Base-by-base conservation (phyloP, 2,797 vertebrate species). In the Gouania willdenowi region DNA sequence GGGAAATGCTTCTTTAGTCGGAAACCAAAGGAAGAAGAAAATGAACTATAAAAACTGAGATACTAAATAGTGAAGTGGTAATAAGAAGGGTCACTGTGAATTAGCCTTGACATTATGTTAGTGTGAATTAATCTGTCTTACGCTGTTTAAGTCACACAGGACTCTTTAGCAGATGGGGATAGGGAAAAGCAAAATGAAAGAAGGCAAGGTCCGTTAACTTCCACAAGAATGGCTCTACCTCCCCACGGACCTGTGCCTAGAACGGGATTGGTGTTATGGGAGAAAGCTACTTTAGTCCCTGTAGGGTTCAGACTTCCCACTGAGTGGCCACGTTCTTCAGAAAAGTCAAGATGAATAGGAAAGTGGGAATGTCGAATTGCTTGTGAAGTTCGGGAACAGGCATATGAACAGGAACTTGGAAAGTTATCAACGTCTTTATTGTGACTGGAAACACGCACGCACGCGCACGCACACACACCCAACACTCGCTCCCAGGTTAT, bases 321-420 rank as follows among this genome's bases (percentile, higher is more conserved):
- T 49, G 81, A 84, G 84, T 73, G 75, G 78, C 83, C 71, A 73
- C 82, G 83, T 79, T 83, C 70, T 79, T 82, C 58, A 68, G 85
- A 84, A 88, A 89, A 89, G 88, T 87, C 75, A 84, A 74, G 71
- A 75, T 52, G 76, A 79, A 83, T 79, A 82, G 79, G 74, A 75
- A 84, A 78, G 79, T 60, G 61, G 69, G 79, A 87, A 86, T 83
- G 85, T 89, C 83, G 87, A 85, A 85, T 65, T 63, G 40, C 67
- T 87, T 74, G 53, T 11, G 40, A 83, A 61, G 77, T 74, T 77
- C 51, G 22, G 73, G 75, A 82, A 45, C 50, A 40, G 58, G 48
- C 66, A 41, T 66, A 74, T 60, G 64, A 71, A 43, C 66, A 68
- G 77, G 75, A 79, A 71, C 73, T 78, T 81, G 80, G 59, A 81